Base-by-base conservation (phyloP, 2,113 vertebrate species). In the Peromyscus maniculatus region DNA sequence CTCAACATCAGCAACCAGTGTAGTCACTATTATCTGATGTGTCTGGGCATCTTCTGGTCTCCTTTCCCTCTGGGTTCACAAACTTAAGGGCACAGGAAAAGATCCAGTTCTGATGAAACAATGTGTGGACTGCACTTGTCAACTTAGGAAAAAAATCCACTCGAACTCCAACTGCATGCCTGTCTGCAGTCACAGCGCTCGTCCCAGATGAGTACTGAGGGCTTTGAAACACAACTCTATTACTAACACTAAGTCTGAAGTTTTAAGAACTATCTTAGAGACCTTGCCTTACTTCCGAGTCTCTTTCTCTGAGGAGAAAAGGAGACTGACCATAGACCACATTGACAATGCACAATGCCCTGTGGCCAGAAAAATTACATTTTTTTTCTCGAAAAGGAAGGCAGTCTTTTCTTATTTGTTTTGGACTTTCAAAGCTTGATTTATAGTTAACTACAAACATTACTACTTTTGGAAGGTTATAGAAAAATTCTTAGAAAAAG, bases 261-360 rank as follows among this genome's bases (percentile, higher is more conserved):
- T 64, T 97, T 97, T 97, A 98, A 98, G 98, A 98, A 97, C 97
- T 94, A 95, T 94, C 98, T 98, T 91, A 98, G 98, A 97, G 98
- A 98, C 98, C 78, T 55, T 97, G 95, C 96, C 84, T 98, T 92
- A 88, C 52, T 87, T 96, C 91, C 89, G 84, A 94, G 97, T 96
- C 93, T 92, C 96, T 95, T 97, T 97, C 93, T 96, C 96, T 98
- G 97, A 98, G 98, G 91, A 97, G 95, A 64, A 94, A 98, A 87
- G 80, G 94, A 98, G 69, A 95, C 96, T 87, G 91, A 96, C 94
- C 88, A 97, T 94, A 97, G 97, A 97, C 87, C 93, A 67, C 74
- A 66, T 46, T 67, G n/a, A 64, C 97, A 96, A 94, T 96, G 98
- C 97, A 98, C 95, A 93, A 77, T 95, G 98, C 94, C 98, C 97